Evolutionary conservation across 2,888 invertebrate species (phyloP).

Genomic region (Drosophila mulleri): DNA sequence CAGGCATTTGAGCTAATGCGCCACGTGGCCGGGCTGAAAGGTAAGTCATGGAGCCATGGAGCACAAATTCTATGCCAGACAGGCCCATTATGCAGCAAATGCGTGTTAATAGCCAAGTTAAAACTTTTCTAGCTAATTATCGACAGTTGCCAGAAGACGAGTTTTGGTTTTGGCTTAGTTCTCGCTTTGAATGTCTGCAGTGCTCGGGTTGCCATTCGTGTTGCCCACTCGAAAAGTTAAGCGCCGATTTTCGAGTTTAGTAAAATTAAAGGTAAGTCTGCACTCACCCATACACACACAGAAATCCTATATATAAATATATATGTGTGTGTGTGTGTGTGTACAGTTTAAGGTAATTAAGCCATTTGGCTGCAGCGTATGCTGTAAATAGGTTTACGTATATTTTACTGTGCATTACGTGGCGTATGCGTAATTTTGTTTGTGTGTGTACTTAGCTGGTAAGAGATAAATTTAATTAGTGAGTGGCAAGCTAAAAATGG

Average conservation of each 20-base stretch:
- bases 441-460: constrained; percentile 19
- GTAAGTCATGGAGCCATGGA: constrained; percentile 25
- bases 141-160: constrained; percentile 62
- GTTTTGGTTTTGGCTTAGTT: constrained; percentile 38
- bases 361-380: constrained; percentile 10
- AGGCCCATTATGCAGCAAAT: constrained; percentile 72
- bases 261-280: constrained; percentile 30
- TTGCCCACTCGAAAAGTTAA: constrained; percentile 60
- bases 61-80: constrained; percentile 63
- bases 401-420: constrained; percentile 19
- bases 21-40: constrained; percentile 31
- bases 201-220: constrained; percentile 29
- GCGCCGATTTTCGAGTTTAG: constrained; percentile 44
- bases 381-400: constrained; percentile 18
- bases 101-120: constrained; percentile 69
- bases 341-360: constrained; percentile 51
- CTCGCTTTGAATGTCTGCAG: constrained; percentile 32
- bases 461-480: constrained; percentile 27
- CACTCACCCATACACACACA: background rate
- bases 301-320: background rate
- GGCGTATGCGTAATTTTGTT: constrained; percentile 47
- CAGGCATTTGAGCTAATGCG: constrained; percentile 55
- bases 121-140: constrained; percentile 77
- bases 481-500: background rate
- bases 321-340: background rate